phyloP scores from a whole-genome alignment of 2,113 vertebrate genomes.

The Campylomormyrus numenius region DNA sequence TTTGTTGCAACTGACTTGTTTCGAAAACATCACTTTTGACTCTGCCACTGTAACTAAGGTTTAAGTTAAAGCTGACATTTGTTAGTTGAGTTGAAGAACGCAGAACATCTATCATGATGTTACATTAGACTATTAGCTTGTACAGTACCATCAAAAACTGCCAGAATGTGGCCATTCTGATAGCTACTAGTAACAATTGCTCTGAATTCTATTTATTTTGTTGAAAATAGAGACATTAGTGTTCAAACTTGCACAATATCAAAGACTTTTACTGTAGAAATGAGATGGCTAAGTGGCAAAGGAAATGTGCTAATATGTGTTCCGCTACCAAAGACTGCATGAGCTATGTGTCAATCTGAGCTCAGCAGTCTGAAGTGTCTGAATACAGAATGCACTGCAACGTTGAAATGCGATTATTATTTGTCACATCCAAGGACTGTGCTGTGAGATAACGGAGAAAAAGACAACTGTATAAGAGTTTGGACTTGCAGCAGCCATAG shows the following conservation, averaged over 20 bases:
- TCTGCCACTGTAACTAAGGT: not conserved
- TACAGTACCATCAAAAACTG: slow-evolving; percentile 5
- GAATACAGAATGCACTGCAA: not conserved
- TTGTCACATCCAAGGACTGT: not conserved
- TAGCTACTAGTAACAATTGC: not conserved
- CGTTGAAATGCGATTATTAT: not conserved
- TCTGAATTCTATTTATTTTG: slow-evolving; percentile 13
- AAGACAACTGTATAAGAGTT: not conserved
- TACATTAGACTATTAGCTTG: slow-evolving; percentile 4
- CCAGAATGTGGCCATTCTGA: not conserved
- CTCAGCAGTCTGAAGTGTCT: not conserved
- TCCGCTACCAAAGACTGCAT: not conserved
- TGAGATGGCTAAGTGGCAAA: not conserved
- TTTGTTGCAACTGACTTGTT: slow-evolving; percentile 2
- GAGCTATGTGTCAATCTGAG: not conserved
- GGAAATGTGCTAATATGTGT: not conserved
- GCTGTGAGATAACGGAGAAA: not conserved
- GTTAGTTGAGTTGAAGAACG: not conserved
- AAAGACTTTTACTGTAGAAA: slow-evolving; percentile 5
- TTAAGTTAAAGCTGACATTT: not conserved
- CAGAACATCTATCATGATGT: not conserved
- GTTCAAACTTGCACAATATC: slow-evolving; percentile 13
- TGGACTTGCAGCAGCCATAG: slow-evolving; percentile 21
- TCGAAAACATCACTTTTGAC: not conserved
- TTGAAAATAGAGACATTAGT: not conserved